phyloP scores from a whole-genome alignment of 2,888 invertebrate species.

The Ormyrus nitidulus region DNA sequence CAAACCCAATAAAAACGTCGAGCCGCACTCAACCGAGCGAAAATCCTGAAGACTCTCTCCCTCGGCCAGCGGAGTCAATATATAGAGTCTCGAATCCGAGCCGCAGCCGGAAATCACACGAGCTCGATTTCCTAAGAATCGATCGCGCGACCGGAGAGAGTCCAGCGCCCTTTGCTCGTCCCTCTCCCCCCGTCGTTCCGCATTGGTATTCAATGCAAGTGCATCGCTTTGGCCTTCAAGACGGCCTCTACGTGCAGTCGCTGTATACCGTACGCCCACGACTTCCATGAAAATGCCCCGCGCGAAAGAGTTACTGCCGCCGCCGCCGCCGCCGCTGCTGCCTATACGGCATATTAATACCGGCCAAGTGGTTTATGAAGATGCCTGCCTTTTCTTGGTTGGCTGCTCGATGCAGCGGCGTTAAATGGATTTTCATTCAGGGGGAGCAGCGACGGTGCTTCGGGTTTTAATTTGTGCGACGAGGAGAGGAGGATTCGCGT shows the following conservation, averaged over 20 bases:
- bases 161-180: background rate
- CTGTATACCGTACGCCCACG: conserved; percentile 33
- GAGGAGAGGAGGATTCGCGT: no score
- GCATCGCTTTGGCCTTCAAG: conserved; percentile 49
- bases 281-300: conserved; percentile 31
- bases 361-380: background rate
- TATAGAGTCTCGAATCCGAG: no score
- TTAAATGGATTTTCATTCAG: no score
- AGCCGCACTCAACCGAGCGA: no score
- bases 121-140: background rate
- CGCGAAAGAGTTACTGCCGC: no score
- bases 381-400: background rate
- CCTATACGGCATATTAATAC: background rate
- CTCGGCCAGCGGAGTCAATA: no score
- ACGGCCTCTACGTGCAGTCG: conserved; percentile 43
- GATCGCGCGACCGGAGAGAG: background rate
- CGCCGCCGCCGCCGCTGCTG: background rate
- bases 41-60: no score
- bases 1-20: no score
- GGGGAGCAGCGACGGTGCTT: background rate
- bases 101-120: no score
- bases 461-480: no score
- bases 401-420: no score
- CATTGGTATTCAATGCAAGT: conserved; percentile 49
- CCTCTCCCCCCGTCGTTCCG: background rate